Evolutionary conservation across 2,797 vertebrate genomes (phyloP).

Genomic region (Syngnathus acus): DNA sequence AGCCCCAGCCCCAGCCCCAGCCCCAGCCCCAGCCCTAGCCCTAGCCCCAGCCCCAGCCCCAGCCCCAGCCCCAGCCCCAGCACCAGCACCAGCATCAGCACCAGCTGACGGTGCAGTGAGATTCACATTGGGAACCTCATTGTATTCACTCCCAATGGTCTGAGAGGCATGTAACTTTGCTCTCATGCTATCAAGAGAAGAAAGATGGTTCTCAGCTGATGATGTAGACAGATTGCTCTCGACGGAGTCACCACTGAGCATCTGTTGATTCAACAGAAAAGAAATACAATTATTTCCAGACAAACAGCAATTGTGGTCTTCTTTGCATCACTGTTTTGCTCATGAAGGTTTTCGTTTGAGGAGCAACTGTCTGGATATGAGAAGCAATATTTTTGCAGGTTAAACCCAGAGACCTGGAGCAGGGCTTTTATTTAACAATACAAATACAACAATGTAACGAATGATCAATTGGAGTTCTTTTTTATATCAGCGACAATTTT

Average conservation of each 20-base stretch:
- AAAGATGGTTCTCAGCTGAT: slow-evolving; percentile 33
- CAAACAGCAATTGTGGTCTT: background rate
- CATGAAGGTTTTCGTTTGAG: no score
- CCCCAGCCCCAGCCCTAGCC: slow-evolving; percentile 5
- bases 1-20: slow-evolving; percentile 19
- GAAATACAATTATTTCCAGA: slow-evolving; percentile 3
- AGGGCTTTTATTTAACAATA: no score
- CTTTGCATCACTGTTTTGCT: no score
- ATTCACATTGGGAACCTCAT: slow-evolving; percentile 42
- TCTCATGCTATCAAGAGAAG: slow-evolving; percentile 37
- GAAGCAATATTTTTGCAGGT: no score
- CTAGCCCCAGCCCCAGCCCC: no score
- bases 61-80: no score
- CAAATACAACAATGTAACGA: no score
- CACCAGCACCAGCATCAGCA: slow-evolving; percentile 7
- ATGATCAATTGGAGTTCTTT: no score
- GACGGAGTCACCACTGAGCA: background rate
- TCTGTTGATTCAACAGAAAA: slow-evolving; percentile 9
- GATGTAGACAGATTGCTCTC: slow-evolving; percentile 33
- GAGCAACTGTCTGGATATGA: no score
- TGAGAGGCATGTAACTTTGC: slow-evolving; percentile 39
- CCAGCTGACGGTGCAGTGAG: slow-evolving; percentile 29
- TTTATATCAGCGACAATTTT: no score
- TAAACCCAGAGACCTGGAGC: no score
- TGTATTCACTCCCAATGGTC: slow-evolving; percentile 34